These are phyloP conservation scores for Zeuzera pyrina DNA, from an alignment of 2,888 invertebrate species.

Conservation along the genomic window DNA sequence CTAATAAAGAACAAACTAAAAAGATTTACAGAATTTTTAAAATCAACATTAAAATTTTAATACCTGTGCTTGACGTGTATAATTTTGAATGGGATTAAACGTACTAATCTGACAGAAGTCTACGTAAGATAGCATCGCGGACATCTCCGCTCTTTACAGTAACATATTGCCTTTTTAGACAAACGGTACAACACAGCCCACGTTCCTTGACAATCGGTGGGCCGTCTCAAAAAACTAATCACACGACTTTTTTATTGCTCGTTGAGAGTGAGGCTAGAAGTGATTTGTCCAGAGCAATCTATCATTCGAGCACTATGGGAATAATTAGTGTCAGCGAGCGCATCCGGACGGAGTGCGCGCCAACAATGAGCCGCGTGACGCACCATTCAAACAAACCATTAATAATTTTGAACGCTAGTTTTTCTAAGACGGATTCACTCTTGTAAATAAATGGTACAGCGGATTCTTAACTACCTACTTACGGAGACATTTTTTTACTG, in stretches of 20 bases:
- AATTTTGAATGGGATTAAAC: constrained; percentile 46
- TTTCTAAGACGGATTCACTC: constrained; percentile 64
- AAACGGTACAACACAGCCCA: constrained; percentile 42
- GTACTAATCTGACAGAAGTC: constrained; percentile 46
- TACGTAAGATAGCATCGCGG: constrained; percentile 37
- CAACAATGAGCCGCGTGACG: constrained; percentile 64
- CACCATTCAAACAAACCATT: constrained; percentile 71
- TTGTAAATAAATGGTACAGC: constrained; percentile 68
- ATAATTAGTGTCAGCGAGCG: constrained; percentile 71
- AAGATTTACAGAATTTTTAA: constrained; percentile 6
- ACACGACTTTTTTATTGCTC: constrained; percentile 57
- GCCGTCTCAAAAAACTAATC: constrained; percentile 54
- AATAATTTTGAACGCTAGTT: constrained; percentile 68
- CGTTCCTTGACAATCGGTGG: constrained; percentile 49
- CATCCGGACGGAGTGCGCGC: constrained; percentile 61
- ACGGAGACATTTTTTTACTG: constrained; percentile 60
- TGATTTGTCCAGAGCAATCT: constrained; percentile 71
- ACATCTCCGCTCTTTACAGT: constrained; percentile 35
- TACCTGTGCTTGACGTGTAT: too few species aligned
- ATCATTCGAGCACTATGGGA: constrained; percentile 70
- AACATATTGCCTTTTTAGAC: constrained; percentile 53
- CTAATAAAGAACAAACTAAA: too few species aligned
- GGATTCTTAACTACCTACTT: constrained; percentile 67
- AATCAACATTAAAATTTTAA: constrained; percentile 8
- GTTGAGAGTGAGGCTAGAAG: constrained; percentile 52